Evolutionary conservation across 1,140 invertebrate species (phyloP), one percentile per base, ranked within the genome.

Genomic region (Zophobas atratus): DNA sequence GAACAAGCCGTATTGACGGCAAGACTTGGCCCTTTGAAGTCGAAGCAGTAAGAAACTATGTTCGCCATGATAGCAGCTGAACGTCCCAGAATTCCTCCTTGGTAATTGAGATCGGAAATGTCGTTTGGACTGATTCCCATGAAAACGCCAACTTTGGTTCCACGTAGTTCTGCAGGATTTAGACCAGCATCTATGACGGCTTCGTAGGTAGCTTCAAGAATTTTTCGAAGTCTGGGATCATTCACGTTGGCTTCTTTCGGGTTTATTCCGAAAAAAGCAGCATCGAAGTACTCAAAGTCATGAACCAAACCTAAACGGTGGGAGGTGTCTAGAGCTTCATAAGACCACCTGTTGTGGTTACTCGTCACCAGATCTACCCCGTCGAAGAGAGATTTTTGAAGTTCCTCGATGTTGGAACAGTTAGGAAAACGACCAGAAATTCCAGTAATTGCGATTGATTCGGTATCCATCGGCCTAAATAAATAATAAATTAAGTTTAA

Each of bases 351-450:
- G n/a, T 92, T 88, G 67, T 90, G 90, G 81, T 95, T 93, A 6
- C 91, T 92, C 2, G 94, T 94, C 32, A 96, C 90, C 82, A 97
- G 89, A 84, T 97, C 95, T 20, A 93, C 91, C 84, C 93, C 92
- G 79, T 92, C 91, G 80, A 93, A 92, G 0, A 99, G 89, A 84
- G 97, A 94, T 56, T 96, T 90, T 70, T 91, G 88, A 46, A 98
- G 94, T 81, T 96, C 91, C 8, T 89, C 85, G 43, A 98, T 89
- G 84, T 94, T 95, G 55, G 94, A 89, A 0, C 93, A 95, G 80
- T 97, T 93, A 0, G 97, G 97, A 87, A 96, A 97, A 82, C 93
- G 90, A n/a, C 97, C 96, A 1, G 96, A 90, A 81, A 97, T 91
- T 35, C 94, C 94, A 20, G 90, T 88, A 32, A 98, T 94, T 38